Percentiles rank a stretch among this genome's conserved stretches.
Evolutionary conservation across 2,888 invertebrate genomes (phyloP).

Genomic region (Chalcosyrphus nemorum): DNA sequence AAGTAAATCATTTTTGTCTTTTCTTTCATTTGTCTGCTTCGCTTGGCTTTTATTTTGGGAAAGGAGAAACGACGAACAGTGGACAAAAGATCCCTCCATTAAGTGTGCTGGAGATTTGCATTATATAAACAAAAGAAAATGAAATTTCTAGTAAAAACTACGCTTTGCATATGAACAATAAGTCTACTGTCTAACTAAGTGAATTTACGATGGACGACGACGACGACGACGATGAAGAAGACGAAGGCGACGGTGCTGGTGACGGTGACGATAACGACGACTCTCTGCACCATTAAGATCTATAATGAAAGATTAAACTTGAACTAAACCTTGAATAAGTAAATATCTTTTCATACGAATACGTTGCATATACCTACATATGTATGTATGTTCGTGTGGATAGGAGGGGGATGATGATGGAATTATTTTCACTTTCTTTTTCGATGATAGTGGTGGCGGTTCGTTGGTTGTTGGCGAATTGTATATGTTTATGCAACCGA

Average conservation of each 20-base stretch:
- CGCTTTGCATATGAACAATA: conserved; percentile 45
- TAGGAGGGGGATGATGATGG: conserved; percentile 34
- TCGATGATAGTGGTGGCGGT: conserved; percentile 31
- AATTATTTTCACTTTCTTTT: conserved; percentile 67
- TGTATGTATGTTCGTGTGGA: background rate
- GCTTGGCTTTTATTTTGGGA: conserved; percentile 33
- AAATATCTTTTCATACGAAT: conserved; percentile 26
- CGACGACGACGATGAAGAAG: no score
- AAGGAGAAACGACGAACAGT: conserved; percentile 65
- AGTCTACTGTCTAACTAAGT: background rate
- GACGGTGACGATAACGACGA: no score
- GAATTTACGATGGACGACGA: conserved; percentile 10
- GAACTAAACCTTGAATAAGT: conserved; percentile 70
- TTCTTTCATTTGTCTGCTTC: conserved; percentile 28
- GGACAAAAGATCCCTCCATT: conserved; percentile 59
- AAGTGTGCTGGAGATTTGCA: conserved; percentile 51
- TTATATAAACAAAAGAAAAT: conserved; percentile 67
- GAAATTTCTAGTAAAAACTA: conserved; percentile 49
- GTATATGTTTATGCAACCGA: conserved; percentile 63
- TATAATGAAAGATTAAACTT: conserved; percentile 69
- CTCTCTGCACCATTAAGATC: conserved; percentile 52
- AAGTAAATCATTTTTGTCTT: conserved; percentile 59
- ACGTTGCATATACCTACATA: background rate
- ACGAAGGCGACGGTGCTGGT: no score
- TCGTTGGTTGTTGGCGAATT: conserved; percentile 35